phyloP scores from a whole-genome alignment of 2,888 invertebrate species.

The Choreutis nemorana region DNA sequence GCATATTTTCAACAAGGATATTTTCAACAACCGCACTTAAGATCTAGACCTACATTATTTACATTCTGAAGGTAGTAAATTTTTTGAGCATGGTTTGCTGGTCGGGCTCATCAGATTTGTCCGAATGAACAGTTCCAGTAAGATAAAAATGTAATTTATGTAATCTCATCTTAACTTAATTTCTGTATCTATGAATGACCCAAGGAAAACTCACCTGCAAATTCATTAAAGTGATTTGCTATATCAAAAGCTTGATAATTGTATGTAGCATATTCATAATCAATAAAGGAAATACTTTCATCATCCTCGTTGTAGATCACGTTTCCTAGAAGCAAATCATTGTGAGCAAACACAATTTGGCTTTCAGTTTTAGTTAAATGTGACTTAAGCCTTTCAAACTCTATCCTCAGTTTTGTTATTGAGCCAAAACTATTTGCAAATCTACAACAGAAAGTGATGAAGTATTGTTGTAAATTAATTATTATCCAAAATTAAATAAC shows the following conservation, averaged over 20 bases:
- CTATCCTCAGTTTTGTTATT: constrained; percentile 71
- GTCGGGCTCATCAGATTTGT: too few relatives aligned
- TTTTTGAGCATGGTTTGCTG: too few relatives aligned
- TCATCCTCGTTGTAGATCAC: constrained; percentile 81
- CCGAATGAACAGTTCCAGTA: too few relatives aligned
- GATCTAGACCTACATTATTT: too few relatives aligned
- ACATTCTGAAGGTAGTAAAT: too few relatives aligned
- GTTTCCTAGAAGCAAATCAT: constrained; percentile 95
- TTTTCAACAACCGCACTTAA: too few relatives aligned
- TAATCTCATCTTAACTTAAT: neutral
- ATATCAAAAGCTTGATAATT: constrained; percentile 97
- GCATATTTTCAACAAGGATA: too few relatives aligned
- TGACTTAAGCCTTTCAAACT: constrained; percentile 72
- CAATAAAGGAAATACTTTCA: constrained; percentile 87
- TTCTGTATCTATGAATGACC: neutral
- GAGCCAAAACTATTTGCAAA: constrained; percentile 73
- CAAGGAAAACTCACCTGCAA: constrained; percentile 75
- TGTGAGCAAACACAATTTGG: constrained; percentile 94
- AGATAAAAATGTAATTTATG: neutral
- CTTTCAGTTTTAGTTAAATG: constrained; percentile 70
- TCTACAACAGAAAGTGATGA: constrained; percentile 56
- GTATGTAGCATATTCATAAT: constrained; percentile 94
- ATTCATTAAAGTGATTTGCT: constrained; percentile 98
- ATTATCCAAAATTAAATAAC: constrained; percentile 9
- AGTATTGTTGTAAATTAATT: neutral